These are phyloP conservation scores for Drosophila chauvacae DNA, from an alignment of 1,140 invertebrate genomes.

Conservation along the genomic window DNA sequence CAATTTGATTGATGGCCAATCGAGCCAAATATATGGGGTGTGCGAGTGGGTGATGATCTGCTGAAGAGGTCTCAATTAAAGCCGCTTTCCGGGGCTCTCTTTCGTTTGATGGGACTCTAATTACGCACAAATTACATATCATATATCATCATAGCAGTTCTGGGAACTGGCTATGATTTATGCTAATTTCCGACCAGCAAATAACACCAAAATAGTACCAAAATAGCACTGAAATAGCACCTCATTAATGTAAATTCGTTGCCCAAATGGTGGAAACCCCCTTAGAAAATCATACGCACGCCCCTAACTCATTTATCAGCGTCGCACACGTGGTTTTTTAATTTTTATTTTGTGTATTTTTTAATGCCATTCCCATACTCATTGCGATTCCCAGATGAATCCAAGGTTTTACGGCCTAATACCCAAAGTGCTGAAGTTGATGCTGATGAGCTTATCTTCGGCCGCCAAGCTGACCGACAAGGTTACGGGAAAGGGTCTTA, in stretches of 20 bases:
- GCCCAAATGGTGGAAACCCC: slow-evolving; percentile 19
- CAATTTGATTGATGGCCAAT: slow-evolving; percentile 53
- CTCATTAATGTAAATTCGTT: slow-evolving; percentile 42
- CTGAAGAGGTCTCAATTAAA: slow-evolving; percentile 71
- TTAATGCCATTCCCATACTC: slow-evolving; percentile 12
- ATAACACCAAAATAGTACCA: not conserved
- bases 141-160: slow-evolving; percentile 45
- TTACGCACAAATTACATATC: slow-evolving; percentile 48
- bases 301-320: slow-evolving; percentile 49
- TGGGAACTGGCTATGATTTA: slow-evolving; percentile 43
- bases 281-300: not conserved
- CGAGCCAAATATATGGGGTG: slow-evolving; percentile 34
- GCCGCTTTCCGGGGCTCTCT: slow-evolving; percentile 14
- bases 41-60: slow-evolving; percentile 42
- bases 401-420: slow-evolving; percentile 9
- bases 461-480: slow-evolving; percentile 30
- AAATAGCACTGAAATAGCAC: slow-evolving; percentile 26
- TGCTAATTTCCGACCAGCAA: slow-evolving; percentile 35
- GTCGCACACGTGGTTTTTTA: slow-evolving; percentile 31
- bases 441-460: slow-evolving; percentile 52
- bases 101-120: slow-evolving; percentile 35
- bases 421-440: slow-evolving; percentile 23
- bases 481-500: slow-evolving; percentile 30
- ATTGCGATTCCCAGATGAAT: slow-evolving; percentile 30
- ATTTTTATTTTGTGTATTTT: not conserved